Evolutionary conservation across 64 coral and sea anemone genomes (phyloP), one percentile per base, ranked within the genome.

Genomic region (Porites lutea): DNA sequence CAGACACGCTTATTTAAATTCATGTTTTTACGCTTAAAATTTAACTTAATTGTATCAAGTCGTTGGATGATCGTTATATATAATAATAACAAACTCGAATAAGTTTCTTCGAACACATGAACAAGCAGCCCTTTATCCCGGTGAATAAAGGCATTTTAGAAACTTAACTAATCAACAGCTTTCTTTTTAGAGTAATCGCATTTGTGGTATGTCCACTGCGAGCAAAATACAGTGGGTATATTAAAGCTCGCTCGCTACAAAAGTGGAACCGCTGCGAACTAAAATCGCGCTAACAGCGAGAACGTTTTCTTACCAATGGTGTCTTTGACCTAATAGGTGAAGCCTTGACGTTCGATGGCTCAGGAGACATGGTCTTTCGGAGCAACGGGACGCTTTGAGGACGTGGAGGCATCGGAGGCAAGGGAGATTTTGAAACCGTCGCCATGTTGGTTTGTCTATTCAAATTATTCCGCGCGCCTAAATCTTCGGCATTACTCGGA

Each of bases 361-460:
- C 92, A 83, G 91, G 87, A 82, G 84, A 87, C 69, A 97, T 83
- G 57, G 92, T 93, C 88, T 88, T 89, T 43, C 88, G 90, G 13
- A 97, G 88, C 52, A 94, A 79, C 75, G 95, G 95, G 6, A 97
- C 95, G 61, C 95, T 97, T 67, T 86, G 86, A 19, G 95, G 92
- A 52, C 95, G n/a, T n/a, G n/a, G n/a, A n/a, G n/a, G n/a, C n/a
- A n/a, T 78, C 14, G 88, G 77, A 91, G 92, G 95, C 82, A 97
- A 69, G 48, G 95, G 92, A 76, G 91, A 97, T 51, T 89, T 89
- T 90, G 81, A 79, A 79, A 15, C 90, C 46, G 91, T 87, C 95
- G 95, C 95, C 95, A 97, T 97, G 67, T 97, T 97, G 77, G 82
- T 90, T 95, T 94, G 81, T 65, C 83, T 90, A 49, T 86, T 90